Evolutionary conservation across 2,113 vertebrate genomes (phyloP).

Genomic region (Crotalus helleri): DNA sequence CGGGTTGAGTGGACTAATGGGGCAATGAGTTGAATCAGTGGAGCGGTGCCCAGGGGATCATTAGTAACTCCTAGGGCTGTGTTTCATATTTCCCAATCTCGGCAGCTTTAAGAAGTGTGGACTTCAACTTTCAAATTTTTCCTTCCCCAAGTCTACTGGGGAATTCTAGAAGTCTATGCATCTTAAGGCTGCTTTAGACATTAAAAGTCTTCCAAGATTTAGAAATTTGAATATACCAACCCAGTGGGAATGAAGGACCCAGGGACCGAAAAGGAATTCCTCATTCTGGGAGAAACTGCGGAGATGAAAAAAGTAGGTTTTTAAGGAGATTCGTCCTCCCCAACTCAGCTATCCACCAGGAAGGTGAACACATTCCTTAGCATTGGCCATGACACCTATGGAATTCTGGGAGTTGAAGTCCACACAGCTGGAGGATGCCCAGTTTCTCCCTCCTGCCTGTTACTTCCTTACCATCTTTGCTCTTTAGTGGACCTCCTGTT

Average conservation of each 20-base stretch:
- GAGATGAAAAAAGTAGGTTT: neutral
- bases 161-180: neutral
- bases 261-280: no score
- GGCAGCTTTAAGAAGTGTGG: neutral
- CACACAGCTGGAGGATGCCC: neutral
- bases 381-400: neutral
- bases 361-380: neutral
- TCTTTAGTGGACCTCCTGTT: no score
- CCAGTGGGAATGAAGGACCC: neutral
- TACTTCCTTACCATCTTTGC: neutral
- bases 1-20: neutral
- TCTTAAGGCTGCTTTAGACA: neutral
- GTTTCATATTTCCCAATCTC: neutral
- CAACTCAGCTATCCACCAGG: neutral
- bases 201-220: neutral
- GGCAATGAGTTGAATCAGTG: neutral
- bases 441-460: neutral
- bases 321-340: neutral
- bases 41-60: neutral
- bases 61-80: neutral
- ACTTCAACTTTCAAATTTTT: neutral
- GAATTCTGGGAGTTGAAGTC: neutral
- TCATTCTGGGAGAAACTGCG: no score
- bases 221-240: neutral
- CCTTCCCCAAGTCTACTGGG: neutral